Percentiles rank a stretch among this genome's conserved stretches.
These are phyloP conservation scores for Beris chalybata DNA, from an alignment of 2,888 invertebrate species.

Conservation along the genomic window DNA sequence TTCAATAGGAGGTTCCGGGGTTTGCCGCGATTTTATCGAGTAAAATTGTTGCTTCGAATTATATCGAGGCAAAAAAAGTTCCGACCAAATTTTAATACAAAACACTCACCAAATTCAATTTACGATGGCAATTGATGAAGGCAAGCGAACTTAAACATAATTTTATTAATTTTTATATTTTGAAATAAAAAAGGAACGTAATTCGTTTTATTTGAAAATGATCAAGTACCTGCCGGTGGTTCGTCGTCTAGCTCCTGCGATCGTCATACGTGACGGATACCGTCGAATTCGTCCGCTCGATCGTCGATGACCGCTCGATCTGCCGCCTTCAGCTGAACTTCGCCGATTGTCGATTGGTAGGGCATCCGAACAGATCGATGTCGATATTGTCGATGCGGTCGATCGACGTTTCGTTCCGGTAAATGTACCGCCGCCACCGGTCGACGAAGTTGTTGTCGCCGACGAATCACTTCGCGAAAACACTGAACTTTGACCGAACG, in stretches of 20 bases:
- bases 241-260: slow-evolving; percentile 54
- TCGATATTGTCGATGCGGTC: slow-evolving; percentile 53
- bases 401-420: slow-evolving; percentile 54
- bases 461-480: slow-evolving; percentile 56
- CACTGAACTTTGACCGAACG: slow-evolving; percentile 43
- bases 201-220: too few relatives aligned
- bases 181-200: too few relatives aligned
- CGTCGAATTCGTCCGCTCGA: slow-evolving; percentile 54
- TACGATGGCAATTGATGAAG: too few relatives aligned
- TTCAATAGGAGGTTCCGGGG: too few relatives aligned
- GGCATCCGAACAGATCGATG: slow-evolving; percentile 54
- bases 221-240: slow-evolving; percentile 55
- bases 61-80: too few relatives aligned
- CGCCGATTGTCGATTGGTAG: slow-evolving; percentile 52
- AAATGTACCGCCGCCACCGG: slow-evolving; percentile 51
- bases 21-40: too few relatives aligned
- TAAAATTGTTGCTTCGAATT: too few relatives aligned
- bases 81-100: too few relatives aligned
- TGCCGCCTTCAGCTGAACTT: slow-evolving; percentile 53
- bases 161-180: too few relatives aligned
- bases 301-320: slow-evolving; percentile 47
- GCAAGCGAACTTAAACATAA: too few relatives aligned
- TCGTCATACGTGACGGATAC: slow-evolving; percentile 54
- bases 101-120: too few relatives aligned
- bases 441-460: slow-evolving; percentile 54